These are phyloP conservation scores for Uropsilus gracilis DNA, from an alignment of 2,113 vertebrate genomes.

Conservation along the genomic window DNA sequence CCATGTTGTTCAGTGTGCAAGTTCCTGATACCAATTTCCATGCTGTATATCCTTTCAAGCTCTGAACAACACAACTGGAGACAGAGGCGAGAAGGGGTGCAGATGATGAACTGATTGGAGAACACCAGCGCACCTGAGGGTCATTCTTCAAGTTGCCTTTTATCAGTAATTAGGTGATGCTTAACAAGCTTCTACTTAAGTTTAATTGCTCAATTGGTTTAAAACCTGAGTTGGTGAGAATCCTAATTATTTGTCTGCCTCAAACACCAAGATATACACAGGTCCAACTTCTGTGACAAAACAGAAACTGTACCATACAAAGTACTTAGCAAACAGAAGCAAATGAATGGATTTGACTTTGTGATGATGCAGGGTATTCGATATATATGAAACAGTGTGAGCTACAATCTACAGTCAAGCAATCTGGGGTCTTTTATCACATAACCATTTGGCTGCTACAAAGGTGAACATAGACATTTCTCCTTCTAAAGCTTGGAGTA, in stretches of 20 bases:
- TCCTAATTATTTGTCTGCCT: background rate
- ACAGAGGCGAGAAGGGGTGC: background rate
- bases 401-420: background rate
- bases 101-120: background rate
- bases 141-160: background rate
- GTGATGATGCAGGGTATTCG: background rate
- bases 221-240: background rate
- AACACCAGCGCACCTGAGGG: no score
- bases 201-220: conserved; percentile 12
- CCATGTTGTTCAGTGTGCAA: background rate
- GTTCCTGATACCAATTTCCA: background rate
- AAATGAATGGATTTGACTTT: background rate
- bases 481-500: background rate
- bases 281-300: background rate
- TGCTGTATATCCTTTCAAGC: background rate
- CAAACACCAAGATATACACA: background rate
- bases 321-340: background rate
- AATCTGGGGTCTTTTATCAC: background rate
- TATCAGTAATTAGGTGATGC: background rate
- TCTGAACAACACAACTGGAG: background rate
- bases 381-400: background rate
- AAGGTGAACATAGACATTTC: background rate
- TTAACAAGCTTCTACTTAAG: background rate
- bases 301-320: background rate
- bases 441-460: background rate